Evolutionary conservation across 2,888 invertebrate genomes (phyloP).

Genomic region (Parasteatoda lunata): DNA sequence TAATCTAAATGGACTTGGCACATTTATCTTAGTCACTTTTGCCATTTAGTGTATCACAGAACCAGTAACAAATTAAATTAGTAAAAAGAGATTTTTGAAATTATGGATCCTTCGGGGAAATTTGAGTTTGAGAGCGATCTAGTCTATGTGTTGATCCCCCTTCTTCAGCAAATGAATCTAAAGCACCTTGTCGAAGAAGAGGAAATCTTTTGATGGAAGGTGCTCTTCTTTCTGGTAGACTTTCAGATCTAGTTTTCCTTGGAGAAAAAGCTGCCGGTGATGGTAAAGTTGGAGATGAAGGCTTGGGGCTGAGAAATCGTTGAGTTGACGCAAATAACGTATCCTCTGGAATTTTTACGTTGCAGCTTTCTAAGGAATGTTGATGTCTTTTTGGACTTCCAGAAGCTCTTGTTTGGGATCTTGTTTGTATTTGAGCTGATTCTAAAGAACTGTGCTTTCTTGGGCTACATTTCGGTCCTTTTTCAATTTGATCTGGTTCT

Average conservation of each 20-base stretch:
- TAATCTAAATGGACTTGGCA: too few relatives aligned
- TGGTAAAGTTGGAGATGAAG: slow-evolving; percentile 19
- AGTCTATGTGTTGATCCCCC: slow-evolving; percentile 54
- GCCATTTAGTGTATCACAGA: too few relatives aligned
- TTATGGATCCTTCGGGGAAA: slow-evolving; percentile 50
- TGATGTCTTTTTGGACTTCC: slow-evolving; percentile 52
- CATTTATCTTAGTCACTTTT: too few relatives aligned
- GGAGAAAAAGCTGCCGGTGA: slow-evolving; percentile 45
- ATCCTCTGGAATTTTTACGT: slow-evolving; percentile 14
- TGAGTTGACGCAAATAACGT: slow-evolving; percentile 23
- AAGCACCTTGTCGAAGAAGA: slow-evolving; percentile 67
- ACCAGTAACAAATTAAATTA: too few relatives aligned
- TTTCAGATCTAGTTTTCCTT: slow-evolving; percentile 55
- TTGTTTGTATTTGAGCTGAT: slow-evolving; percentile 45
- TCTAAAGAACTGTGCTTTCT: slow-evolving; percentile 55
- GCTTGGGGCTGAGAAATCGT: slow-evolving; percentile 37
- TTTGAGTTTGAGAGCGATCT: slow-evolving; percentile 54
- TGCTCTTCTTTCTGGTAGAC: slow-evolving; percentile 58
- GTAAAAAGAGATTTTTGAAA: neutral
- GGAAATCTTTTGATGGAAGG: slow-evolving; percentile 67
- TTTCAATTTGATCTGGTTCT: slow-evolving; percentile 16
- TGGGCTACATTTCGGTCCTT: slow-evolving; percentile 40
- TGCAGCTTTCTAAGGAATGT: slow-evolving; percentile 40
- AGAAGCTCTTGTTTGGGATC: slow-evolving; percentile 13
- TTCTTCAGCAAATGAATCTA: slow-evolving; percentile 66